phyloP scores from a whole-genome alignment of 2,113 vertebrate genomes.

The Glareola pratincola region DNA sequence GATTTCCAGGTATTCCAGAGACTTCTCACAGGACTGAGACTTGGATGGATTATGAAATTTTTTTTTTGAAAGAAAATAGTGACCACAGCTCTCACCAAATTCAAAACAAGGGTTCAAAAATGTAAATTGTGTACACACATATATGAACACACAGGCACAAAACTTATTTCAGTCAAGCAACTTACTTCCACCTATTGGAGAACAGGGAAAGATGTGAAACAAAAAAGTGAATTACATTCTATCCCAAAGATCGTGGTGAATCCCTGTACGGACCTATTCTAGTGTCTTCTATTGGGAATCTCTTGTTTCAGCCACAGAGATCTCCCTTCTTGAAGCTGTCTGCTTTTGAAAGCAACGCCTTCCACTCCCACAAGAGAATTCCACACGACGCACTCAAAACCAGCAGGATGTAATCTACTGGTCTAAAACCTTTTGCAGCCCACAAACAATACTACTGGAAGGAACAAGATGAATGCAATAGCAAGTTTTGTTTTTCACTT shows the following conservation, averaged over 20 bases:
- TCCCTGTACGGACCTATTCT: background rate
- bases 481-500: background rate
- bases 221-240: background rate
- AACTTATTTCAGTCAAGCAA: background rate
- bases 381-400: background rate
- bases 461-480: background rate
- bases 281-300: background rate
- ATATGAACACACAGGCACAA: background rate
- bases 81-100: background rate
- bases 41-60: background rate
- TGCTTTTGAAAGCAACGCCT: background rate
- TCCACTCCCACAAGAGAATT: background rate
- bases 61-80: background rate
- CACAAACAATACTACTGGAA: background rate
- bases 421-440: background rate
- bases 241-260: background rate
- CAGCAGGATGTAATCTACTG: background rate
- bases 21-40: background rate
- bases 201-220: background rate
- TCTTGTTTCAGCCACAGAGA: background rate
- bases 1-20: background rate
- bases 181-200: background rate
- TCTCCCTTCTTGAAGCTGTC: background rate
- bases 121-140: accelerated
- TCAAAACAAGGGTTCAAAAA: background rate